Conservation (phyloP, 2,888 invertebrate genomes). For the Polyommatus icarus region DNA sequence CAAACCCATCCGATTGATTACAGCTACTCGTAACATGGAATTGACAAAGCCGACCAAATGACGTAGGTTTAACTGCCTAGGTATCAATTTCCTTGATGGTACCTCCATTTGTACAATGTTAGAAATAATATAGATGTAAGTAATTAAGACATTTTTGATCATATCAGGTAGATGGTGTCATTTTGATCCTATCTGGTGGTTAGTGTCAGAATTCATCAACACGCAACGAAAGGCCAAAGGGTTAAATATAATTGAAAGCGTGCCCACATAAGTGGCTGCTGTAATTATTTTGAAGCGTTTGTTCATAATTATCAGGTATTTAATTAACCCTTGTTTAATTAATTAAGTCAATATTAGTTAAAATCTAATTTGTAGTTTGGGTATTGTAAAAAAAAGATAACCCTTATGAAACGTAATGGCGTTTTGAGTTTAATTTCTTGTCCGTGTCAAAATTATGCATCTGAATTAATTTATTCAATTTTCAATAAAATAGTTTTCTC, state of each 20-base stretch:
- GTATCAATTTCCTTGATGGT: no score
- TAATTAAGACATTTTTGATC: slow-evolving; percentile 10
- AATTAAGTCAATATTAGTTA: background rate
- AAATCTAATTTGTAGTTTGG: background rate
- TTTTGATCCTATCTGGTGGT: background rate
- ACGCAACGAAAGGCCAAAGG: slow-evolving; percentile 59
- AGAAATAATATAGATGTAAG: background rate
- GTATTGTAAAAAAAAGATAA: background rate
- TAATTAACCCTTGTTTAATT: slow-evolving; percentile 1
- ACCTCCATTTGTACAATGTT: background rate
- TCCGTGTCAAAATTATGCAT: no score
- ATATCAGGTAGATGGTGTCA: background rate
- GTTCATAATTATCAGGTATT: slow-evolving; percentile 13
- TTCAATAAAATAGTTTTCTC: no score
- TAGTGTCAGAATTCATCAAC: slow-evolving; percentile 7
- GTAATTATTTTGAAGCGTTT: slow-evolving; percentile 20
- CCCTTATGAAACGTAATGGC: background rate
- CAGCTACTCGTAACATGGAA: no score
- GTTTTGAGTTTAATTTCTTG: background rate
- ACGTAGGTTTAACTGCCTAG: no score
- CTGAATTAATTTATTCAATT: no score
- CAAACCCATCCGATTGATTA: no score
- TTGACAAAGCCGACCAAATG: no score
- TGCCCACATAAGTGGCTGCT: slow-evolving; percentile 55
- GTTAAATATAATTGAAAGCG: slow-evolving; percentile 60